Evolutionary conservation across 2,113 vertebrate genomes (phyloP), one percentile per base, ranked within the genome.

Genomic region (Pangasianodon hypophthalmus): DNA sequence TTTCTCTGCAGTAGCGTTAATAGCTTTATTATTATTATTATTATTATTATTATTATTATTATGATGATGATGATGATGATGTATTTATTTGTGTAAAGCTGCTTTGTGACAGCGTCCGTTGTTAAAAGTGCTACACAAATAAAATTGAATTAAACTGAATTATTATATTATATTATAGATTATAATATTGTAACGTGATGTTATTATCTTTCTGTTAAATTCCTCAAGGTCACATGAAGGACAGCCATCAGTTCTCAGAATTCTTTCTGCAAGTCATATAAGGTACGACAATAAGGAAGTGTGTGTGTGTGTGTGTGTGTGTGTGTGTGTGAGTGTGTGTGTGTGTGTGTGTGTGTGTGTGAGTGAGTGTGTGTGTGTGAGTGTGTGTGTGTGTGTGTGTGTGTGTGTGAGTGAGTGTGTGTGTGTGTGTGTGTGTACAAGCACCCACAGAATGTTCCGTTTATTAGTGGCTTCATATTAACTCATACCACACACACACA

Each of bases 401-500:
- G 71, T 75, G 71, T 75, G 71, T 73, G 67, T 71, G 64, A 32
- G 64, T 69, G 64, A 32, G 64, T 69, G 64, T 69, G 64, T 69
- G 64, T 69, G 64, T 69, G 32, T 4, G 62, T 64, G 24, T 64
- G 24, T 64, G 62, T 64, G 62, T 62, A 56, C 56, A 94, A 95
- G 58, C 84, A 94, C 95, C 95, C 91, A 88, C 1, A 90, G 95
- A 93, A 80, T 93, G 71, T 95, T 95, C 93, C 93, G 88, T 91
- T 94, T 94, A 95, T 92, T 89, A 92, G 92, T 93, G 88, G 94
- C 95, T 91, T 95, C 84, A 93, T 91, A 96, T 96, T 96, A 96
- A 96, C 96, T 94, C 67, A 21, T 71, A 32, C 32, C 67, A n/a
- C 62, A 71, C 73, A 46, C 41, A 44, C 41, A 77, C 73, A 77